Percentiles rank a stretch among this genome's conserved stretches.
These are phyloP conservation scores for Drosophila emarginata DNA, from an alignment of 2,888 invertebrate genomes.

Conservation along the genomic window DNA sequence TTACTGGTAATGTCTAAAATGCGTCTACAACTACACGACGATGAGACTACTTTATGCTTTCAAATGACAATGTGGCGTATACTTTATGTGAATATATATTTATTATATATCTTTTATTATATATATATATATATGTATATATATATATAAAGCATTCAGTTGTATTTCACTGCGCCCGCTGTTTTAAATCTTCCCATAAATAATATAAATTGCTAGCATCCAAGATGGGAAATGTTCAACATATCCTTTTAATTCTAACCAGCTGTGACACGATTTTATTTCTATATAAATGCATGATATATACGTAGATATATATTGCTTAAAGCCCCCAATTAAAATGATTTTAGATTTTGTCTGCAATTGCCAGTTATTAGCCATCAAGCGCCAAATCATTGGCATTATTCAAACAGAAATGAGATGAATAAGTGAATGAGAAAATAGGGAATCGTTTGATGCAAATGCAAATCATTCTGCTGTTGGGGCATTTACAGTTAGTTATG, in stretches of 20 bases:
- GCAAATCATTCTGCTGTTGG: slow-evolving; percentile 41
- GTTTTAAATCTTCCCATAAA: slow-evolving; percentile 71
- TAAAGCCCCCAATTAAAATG: neutral
- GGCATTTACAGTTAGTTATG: slow-evolving; percentile 47
- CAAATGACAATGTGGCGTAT: slow-evolving; percentile 53
- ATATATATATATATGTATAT: no score
- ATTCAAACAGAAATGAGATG: slow-evolving; percentile 42
- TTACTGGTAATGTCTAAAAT: slow-evolving; percentile 61
- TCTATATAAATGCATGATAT: neutral
- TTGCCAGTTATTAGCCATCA: slow-evolving; percentile 37
- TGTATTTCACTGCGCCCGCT: slow-evolving; percentile 66
- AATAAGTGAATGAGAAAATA: slow-evolving; percentile 25
- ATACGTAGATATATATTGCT: slow-evolving; percentile 7
- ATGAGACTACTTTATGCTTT: slow-evolving; percentile 35
- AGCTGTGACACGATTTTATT: slow-evolving; percentile 36
- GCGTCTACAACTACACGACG: slow-evolving; percentile 34
- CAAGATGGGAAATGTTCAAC: slow-evolving; percentile 25
- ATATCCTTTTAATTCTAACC: slow-evolving; percentile 31
- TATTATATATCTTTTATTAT: slow-evolving; percentile 41
- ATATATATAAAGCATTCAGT: slow-evolving; percentile 50
- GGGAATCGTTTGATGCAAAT: slow-evolving; percentile 42
- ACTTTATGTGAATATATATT: slow-evolving; percentile 42
- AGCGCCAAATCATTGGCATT: slow-evolving; percentile 50
- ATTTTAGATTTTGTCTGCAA: slow-evolving; percentile 15
- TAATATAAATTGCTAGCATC: slow-evolving; percentile 49